Evolutionary conservation across 2,113 vertebrate species (phyloP), one percentile per base, ranked within the genome.

Genomic region (Turnix velox): DNA sequence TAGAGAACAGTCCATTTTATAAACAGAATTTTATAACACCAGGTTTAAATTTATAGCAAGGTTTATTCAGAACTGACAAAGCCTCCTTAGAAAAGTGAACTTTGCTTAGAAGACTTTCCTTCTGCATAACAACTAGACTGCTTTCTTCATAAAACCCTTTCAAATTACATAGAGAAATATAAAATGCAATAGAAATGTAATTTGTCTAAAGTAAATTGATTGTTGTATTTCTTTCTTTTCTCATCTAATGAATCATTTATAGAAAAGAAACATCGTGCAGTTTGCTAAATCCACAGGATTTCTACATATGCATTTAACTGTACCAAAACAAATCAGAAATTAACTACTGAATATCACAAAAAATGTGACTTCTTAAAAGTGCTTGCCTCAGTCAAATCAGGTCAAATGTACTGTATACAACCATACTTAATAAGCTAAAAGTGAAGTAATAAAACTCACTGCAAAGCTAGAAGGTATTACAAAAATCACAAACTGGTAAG

Each of bases 51-150:
- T 94, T 92, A 87, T 92, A 93, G 84, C 48, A 57, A 58, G 31
- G 69, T 84, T 94, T 87, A 89, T 85, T 94, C 91, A 77, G 68
- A 78, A 83, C 61, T 90, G 82, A 96, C 95, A 94, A 95, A 91
- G 83, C 45, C 87, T 79, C 54, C 76, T 94, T 75, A 96, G 91
- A 94, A 94, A 78, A 58, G 14, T n/a, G 39, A 82, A 58, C 87
- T 94, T 89, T 87, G 54, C 48, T 87, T 68, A 84, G 71, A 89
- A 88, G 77, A 37, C 48, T 85, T 90, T 84, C 43, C 66, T 87
- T 84, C 77, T 51, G 49, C 81, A 13, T 68, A 91, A 37, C 86
- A 86, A 40, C 16, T 72, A 40, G 62, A 78, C 62, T 76, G 88
- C 39, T 84, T 84, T 81, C 51, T 86, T 69, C 73, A 75, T 23